Conservation (phyloP, 2,113 vertebrate species). For the Meriones unguiculatus region DNA sequence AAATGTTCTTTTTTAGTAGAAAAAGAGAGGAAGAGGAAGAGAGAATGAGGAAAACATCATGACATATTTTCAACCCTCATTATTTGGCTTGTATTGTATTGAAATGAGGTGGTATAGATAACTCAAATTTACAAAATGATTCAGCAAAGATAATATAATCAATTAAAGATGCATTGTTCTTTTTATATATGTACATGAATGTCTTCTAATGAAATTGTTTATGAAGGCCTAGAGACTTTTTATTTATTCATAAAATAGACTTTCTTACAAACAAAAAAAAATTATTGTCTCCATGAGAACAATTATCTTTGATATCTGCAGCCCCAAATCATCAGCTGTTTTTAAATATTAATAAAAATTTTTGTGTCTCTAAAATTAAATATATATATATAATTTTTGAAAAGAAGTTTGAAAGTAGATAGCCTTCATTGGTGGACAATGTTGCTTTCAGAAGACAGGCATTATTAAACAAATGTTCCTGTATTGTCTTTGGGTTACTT, state of each 20-base stretch:
- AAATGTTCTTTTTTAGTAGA: background rate
- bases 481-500: background rate
- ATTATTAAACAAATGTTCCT: background rate
- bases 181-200: background rate
- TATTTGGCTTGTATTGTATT: background rate
- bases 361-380: slow-evolving; percentile 2
- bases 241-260: slow-evolving; percentile 16
- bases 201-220: background rate
- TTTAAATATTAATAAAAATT: background rate
- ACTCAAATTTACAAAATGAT: background rate
- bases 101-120: background rate
- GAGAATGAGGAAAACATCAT: too few species aligned
- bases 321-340: background rate
- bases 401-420: background rate
- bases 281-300: background rate
- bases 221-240: background rate
- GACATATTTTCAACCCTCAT: background rate
- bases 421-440: background rate
- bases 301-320: background rate
- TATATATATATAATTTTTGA: background rate
- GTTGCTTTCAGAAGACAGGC: background rate
- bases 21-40: background rate
- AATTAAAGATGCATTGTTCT: background rate
- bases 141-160: background rate
- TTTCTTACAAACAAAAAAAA: background rate